Percentiles rank a stretch among this genome's conserved stretches.
phyloP scores from a whole-genome alignment of 2,888 invertebrate species.

The Sphaerophoria taeniata region DNA sequence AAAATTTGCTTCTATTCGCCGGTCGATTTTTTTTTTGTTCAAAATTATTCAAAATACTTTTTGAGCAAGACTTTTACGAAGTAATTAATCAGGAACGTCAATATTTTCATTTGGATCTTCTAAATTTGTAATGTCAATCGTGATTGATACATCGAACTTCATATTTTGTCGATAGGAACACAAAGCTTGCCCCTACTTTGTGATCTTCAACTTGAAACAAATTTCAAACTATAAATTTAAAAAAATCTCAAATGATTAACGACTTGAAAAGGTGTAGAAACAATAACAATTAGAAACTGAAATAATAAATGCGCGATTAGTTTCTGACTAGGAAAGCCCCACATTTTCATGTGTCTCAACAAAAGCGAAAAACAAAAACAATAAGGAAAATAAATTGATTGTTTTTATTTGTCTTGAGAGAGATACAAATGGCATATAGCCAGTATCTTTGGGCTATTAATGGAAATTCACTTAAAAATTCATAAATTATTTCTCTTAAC shows the following conservation, averaged over 20 bases:
- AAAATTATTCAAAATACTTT: too few relatives aligned
- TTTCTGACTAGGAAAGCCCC: neutral
- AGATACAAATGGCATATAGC: slow-evolving; percentile 15
- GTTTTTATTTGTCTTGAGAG: slow-evolving; percentile 24
- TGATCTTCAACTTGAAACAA: neutral
- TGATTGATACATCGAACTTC: neutral
- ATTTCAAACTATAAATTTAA: neutral
- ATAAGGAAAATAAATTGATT: slow-evolving; percentile 52
- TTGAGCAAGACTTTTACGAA: too few relatives aligned
- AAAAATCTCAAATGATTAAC: slow-evolving; percentile 60
- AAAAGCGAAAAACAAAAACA: slow-evolving; percentile 17
- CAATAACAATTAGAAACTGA: slow-evolving; percentile 65
- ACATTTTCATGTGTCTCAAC: neutral
- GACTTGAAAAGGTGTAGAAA: slow-evolving; percentile 68
- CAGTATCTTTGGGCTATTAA: slow-evolving; percentile 56
- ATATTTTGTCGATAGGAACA: neutral
- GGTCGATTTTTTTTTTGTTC: neutral
- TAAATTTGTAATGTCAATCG: neutral
- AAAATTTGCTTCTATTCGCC: neutral
- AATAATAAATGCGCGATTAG: slow-evolving; percentile 52
- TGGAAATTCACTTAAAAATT: slow-evolving; percentile 67
- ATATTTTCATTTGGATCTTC: too few relatives aligned
- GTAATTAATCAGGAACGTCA: too few relatives aligned
- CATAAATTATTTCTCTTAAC: slow-evolving; percentile 68
- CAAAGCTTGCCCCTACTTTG: slow-evolving; percentile 1